phyloP scores from a whole-genome alignment of 2,797 vertebrate species.

The Yasuhikotakia modesta region DNA sequence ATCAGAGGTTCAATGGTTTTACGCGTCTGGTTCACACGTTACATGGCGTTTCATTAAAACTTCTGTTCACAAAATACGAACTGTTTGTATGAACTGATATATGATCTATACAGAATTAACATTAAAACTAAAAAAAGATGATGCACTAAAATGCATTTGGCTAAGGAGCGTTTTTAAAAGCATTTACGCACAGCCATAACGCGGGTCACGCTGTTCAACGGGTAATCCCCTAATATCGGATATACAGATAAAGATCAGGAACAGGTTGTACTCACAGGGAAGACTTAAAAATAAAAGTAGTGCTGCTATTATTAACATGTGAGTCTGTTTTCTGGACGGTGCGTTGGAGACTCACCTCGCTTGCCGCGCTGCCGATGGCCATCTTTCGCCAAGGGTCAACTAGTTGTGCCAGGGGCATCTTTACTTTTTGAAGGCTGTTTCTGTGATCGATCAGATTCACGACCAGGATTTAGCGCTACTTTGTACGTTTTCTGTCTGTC shows the following conservation, averaged over 20 bases:
- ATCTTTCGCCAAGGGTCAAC: conserved; percentile 97
- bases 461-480: conserved; percentile 29
- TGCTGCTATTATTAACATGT: neutral
- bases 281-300: conserved; percentile 18
- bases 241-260: conserved; percentile 37
- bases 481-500: conserved; percentile 60
- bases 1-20: neutral
- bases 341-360: conserved; percentile 71
- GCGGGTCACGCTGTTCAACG: neutral
- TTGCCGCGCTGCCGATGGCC: conserved; percentile 85
- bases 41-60: conserved; percentile 22
- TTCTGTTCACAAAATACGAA: conserved; percentile 9
- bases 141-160: neutral
- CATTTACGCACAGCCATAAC: neutral
- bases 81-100: neutral
- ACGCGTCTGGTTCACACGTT: neutral
- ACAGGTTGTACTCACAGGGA: conserved; percentile 40
- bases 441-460: conserved; percentile 16
- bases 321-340: neutral
- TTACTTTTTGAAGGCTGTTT: conserved; percentile 58
- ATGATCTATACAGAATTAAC: neutral
- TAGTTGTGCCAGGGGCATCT: conserved; percentile 97
- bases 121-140: neutral
- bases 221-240: conserved; percentile 34
- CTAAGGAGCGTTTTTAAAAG: conserved; percentile 10